Conservation (phyloP, 2,797 vertebrate genomes). For the Cirrhinus molitorella region DNA sequence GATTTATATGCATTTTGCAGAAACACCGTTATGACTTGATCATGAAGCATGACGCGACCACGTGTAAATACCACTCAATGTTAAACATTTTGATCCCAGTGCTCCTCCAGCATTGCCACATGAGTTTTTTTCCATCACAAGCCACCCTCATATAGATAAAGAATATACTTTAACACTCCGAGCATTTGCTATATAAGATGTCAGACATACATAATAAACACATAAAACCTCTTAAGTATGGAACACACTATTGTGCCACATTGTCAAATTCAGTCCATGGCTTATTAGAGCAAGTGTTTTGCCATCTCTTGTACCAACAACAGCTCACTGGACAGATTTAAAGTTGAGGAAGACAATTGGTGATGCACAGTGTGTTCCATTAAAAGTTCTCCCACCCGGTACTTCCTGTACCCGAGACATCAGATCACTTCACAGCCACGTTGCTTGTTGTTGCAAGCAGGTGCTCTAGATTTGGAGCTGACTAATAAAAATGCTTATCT, state of each 20-base stretch:
- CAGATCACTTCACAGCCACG: conserved; percentile 30
- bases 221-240: conserved; percentile 9
- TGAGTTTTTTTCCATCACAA: neutral
- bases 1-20: neutral
- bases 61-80: neutral
- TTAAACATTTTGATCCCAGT: neutral
- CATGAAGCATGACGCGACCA: neutral
- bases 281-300: conserved; percentile 12
- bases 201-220: conserved; percentile 13
- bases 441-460: conserved; percentile 47
- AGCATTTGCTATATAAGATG: conserved; percentile 30
- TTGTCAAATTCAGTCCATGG: conserved; percentile 23
- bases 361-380: conserved; percentile 59
- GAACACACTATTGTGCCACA: conserved; percentile 48
- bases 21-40: neutral
- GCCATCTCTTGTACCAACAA: conserved; percentile 10
- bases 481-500: conserved; percentile 47
- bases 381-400: conserved; percentile 38
- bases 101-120: neutral
- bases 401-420: conserved; percentile 38
- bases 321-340: conserved; percentile 31
- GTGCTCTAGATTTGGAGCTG: conserved; percentile 43
- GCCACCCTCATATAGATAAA: neutral
- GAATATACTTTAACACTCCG: conserved; percentile 19
- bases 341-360: conserved; percentile 61